Percentiles rank a stretch among this genome's conserved stretches.
These are phyloP conservation scores for Anabas testudineus DNA, from an alignment of 2,797 vertebrate genomes.

Conservation along the genomic window DNA sequence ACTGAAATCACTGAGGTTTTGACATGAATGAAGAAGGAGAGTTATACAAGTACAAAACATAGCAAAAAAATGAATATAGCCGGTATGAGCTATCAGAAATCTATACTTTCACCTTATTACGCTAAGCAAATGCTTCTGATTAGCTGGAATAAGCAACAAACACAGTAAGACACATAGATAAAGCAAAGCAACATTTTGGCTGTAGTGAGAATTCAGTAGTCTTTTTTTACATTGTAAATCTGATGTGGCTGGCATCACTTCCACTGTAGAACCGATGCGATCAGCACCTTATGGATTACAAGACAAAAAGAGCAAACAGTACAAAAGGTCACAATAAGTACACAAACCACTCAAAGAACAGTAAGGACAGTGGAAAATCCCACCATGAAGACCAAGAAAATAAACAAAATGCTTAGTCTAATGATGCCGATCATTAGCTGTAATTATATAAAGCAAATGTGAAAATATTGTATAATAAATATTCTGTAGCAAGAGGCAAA, in stretches of 20 bases:
- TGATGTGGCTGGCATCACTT: neutral
- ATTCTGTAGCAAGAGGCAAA: neutral
- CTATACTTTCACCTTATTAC: neutral
- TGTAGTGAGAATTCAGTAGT: neutral
- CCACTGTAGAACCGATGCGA: neutral
- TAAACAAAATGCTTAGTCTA: neutral
- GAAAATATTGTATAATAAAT: neutral
- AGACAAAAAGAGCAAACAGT: neutral
- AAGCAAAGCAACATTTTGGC: neutral
- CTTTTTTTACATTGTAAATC: neutral
- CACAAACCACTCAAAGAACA: neutral
- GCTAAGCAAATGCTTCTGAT: neutral
- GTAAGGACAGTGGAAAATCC: no score
- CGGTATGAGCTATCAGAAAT: no score
- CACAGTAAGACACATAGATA: neutral
- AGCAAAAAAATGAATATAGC: neutral
- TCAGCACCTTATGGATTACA: conserved; percentile 14
- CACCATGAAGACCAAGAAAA: neutral
- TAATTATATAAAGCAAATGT: neutral
- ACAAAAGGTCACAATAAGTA: neutral
- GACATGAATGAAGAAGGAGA: neutral
- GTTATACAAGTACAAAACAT: neutral
- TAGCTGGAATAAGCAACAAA: neutral
- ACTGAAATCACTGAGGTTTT: neutral
- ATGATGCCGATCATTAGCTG: neutral